Base-by-base conservation (phyloP, 2,888 invertebrate species). In the Lathronympha strigana region DNA sequence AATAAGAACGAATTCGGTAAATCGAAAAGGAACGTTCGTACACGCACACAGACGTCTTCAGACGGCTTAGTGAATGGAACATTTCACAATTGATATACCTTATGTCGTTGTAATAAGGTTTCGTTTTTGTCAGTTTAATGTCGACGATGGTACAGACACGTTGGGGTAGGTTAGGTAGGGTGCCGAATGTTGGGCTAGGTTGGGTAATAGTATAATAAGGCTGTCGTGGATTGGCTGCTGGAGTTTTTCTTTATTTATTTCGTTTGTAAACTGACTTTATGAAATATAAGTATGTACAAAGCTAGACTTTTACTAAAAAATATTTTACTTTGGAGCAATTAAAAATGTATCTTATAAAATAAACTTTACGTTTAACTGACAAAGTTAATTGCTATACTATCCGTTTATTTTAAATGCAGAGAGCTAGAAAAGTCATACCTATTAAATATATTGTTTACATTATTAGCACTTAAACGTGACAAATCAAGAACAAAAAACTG, bases 101-200 rank as follows among this genome's bases (percentile, higher is more conserved):
- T 47, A 23, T 47, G 2, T 11, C 23, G 11, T 23, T 8, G 47
- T 6, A 1, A n/a, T n/a, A 47, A 23, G 47, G 47, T n/a, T 23
- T 47, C 11, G 0, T n/a, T 19, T 47, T 0, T 23, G 47, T 23
- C 23, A 47, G 23, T 23, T 43, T 21, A 43, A 23, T 8, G 15
- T 15, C 38, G 38, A 38, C 38, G 38, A 47, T 23, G 8, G 47
- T 58, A 55, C 53, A 60, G 55, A 50, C 61, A 49, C 19, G 61
- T 82, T 91, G 83, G 89, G 91, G 90, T 85, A 90, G 91, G 91
- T 89, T 85, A 86, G 84, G 85, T 78, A 83, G 68, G 74, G 73
- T 79, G 80, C 87, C 88, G 79, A 90, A 89, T 87, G 87, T 90
- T 87, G 85, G 85, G 86, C 80, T 87, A 88, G 88, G 88, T 86